Evolutionary conservation across 2,797 vertebrate species (phyloP), one percentile per base, ranked within the genome.

Genomic region (Chromis chromis): DNA sequence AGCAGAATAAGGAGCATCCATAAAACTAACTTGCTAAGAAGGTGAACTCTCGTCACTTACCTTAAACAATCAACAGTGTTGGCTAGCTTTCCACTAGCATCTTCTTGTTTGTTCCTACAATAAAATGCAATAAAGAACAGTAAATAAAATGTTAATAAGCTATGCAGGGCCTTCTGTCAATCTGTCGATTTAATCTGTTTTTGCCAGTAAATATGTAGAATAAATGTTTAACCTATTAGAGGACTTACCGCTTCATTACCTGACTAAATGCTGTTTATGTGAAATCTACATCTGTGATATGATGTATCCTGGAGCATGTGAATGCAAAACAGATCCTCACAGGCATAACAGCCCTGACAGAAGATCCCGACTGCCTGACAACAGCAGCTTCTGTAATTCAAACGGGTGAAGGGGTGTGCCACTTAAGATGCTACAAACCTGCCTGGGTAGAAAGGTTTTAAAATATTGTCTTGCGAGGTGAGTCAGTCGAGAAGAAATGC

Each of bases 311-410:
- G 27, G 11, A 39, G 28, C 36, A 36, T 24, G 64, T n/a, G 24
- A 70, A 70, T 61, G 44, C 16, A 42, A 16, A 69, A 21, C 17
- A 68, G 28, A 72, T 52, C 21, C 24, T 44, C 58, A 25, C 49
- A 55, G 19, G 10, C 11, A 5, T 2, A 64, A 22, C 19, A 49
- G 44, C 33, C 31, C n/a, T 46, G 56, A 31, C 53, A 28, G 49
- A 71, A 44, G 33, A 74, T 49, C 36, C 68, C 55, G 33, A 31
- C 60, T 55, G 50, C 25, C 24, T 59, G 52, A 58, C 67, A 69
- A 48, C 65, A 60, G 7, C 12, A 48, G 46, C 61, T 48, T 73
- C 52, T 62, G 28, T 36, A 11, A 58, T 59, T 69, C 31, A 78
- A 62, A 78, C 9, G 33, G 33, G 33, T 53, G 14, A 53, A 65